Evolutionary conservation across 2,113 vertebrate species (phyloP).

Genomic region (Phocoena sinus): DNA sequence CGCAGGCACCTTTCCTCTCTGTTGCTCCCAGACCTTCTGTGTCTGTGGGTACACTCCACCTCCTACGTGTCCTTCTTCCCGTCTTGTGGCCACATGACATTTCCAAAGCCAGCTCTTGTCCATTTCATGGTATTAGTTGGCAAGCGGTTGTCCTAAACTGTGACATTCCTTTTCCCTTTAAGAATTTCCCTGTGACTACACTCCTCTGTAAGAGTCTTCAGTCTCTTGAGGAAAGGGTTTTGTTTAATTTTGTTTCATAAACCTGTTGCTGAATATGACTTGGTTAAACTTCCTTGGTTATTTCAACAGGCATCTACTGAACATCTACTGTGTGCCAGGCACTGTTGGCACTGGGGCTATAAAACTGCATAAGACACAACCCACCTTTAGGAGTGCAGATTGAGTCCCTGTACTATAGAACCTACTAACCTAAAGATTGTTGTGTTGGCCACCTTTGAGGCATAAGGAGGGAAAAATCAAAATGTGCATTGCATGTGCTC

Average conservation of each 20-base stretch:
- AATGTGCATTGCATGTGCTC: not conserved
- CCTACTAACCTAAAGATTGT: not conserved
- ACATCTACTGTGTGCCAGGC: not conserved
- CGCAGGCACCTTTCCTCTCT: fast-evolving
- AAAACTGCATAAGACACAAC: fast-evolving
- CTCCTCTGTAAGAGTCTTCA: not conserved
- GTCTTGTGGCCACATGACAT: not conserved
- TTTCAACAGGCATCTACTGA: not conserved
- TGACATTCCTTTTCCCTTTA: not conserved
- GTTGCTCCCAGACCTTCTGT: fast-evolving
- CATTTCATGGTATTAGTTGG: not conserved
- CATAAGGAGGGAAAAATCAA: not conserved
- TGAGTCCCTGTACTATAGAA: fast-evolving
- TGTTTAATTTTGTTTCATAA: not conserved
- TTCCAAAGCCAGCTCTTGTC: not conserved
- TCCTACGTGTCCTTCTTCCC: not conserved
- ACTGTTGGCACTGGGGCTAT: not conserved
- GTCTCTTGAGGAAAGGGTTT: not conserved
- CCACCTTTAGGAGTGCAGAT: fast-evolving
- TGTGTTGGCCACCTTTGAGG: not conserved
- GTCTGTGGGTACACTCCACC: not conserved
- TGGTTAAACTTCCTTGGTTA: not conserved
- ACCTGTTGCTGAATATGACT: not conserved
- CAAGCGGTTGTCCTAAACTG: not conserved
- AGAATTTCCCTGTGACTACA: not conserved